Percentiles rank a stretch among this genome's conserved stretches.
Conservation (phyloP, 2,113 vertebrate species). For the Arvicanthis niloticus region DNA sequence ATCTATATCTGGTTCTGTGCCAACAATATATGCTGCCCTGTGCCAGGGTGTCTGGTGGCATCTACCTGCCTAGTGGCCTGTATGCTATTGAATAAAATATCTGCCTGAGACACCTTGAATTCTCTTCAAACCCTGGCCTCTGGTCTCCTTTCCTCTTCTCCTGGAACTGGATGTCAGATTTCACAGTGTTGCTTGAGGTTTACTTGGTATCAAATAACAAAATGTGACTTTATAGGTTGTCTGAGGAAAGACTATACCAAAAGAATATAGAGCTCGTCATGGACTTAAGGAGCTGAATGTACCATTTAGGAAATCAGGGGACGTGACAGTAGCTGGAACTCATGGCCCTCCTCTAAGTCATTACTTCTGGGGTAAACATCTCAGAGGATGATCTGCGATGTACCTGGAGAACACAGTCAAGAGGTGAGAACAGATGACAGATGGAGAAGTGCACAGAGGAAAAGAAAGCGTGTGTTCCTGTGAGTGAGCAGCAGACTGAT, state of each 20-base stretch:
- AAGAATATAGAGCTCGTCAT: not conserved
- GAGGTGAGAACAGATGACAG: not conserved
- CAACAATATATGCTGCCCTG: not conserved
- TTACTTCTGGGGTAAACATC: not conserved
- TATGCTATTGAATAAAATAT: not conserved
- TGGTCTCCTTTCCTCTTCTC: not conserved
- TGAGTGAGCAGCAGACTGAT: not conserved
- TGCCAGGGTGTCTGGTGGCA: no score
- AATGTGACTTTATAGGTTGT: not conserved
- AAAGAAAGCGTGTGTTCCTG: not conserved
- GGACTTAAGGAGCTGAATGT: not conserved
- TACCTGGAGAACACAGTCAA: not conserved
- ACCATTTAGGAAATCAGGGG: not conserved
- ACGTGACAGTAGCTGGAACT: not conserved
- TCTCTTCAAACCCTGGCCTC: not conserved
- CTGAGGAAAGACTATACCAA: not conserved
- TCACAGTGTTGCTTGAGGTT: not conserved
- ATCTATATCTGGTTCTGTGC: not conserved
- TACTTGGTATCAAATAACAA: slow-evolving; percentile 7
- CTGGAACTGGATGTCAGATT: no score
- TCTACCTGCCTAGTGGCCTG: not conserved
- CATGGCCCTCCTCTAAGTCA: not conserved
- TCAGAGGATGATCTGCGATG: not conserved
- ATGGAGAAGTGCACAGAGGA: not conserved
- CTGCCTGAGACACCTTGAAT: not conserved